Evolutionary conservation across 1,140 invertebrate genomes (phyloP).

Genomic region (Drosophila pectinifera): DNA sequence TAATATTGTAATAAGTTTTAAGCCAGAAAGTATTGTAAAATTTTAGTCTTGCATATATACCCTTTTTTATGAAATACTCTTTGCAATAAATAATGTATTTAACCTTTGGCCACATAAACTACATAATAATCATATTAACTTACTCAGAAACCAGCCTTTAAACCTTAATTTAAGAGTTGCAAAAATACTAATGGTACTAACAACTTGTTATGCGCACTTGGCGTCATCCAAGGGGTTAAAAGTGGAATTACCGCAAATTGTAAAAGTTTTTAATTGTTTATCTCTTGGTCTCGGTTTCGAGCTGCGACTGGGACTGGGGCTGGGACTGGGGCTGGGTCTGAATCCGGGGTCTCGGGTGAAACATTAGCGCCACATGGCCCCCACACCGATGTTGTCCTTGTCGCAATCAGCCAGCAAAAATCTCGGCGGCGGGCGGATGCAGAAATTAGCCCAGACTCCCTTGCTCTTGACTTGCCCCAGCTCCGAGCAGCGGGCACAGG

Average conservation of each 20-base stretch:
- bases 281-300: slow-evolving; percentile 39
- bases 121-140: no score
- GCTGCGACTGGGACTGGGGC: no score
- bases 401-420: slow-evolving; percentile 76
- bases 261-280: slow-evolving; percentile 83
- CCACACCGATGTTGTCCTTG: slow-evolving; percentile 61
- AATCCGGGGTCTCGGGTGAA: slow-evolving; percentile 37
- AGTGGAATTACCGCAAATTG: slow-evolving; percentile 80
- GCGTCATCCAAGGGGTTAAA: slow-evolving; percentile 46
- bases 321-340: slow-evolving; percentile 1
- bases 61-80: no score
- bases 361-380: slow-evolving; percentile 76
- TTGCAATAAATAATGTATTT: no score
- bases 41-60: no score
- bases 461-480: no score
- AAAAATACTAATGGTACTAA: slow-evolving; percentile 1
- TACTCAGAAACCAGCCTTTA: no score
- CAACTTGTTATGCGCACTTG: slow-evolving; percentile 46
- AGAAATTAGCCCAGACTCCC: slow-evolving; percentile 53
- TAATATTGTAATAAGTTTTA: no score
- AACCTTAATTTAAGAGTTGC: background rate
- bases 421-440: slow-evolving; percentile 66
- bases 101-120: no score
- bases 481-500: slow-evolving; percentile 46
- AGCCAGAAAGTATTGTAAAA: no score